Conservation (phyloP, 2,888 invertebrate genomes). For the Litoditis marina region DNA sequence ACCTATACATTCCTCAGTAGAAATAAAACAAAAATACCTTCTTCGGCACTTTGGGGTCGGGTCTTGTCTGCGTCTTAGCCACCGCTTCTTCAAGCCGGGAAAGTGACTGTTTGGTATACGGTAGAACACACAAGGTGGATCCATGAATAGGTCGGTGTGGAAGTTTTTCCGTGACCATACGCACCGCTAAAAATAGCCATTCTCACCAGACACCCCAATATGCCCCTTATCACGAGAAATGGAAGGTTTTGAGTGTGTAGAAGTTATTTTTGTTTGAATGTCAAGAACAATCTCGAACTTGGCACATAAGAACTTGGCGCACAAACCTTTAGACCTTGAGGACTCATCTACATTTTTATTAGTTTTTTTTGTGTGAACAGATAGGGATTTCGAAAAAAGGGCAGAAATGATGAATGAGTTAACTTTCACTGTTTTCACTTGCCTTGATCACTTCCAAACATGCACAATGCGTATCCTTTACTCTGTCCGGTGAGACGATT, state of each 20-base stretch:
- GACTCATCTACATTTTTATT: no score
- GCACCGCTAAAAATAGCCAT: conserved; percentile 23
- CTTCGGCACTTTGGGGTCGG: conserved; percentile 26
- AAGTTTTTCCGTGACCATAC: conserved; percentile 79
- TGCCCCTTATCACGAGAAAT: no score
- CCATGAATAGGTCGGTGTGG: conserved; percentile 89
- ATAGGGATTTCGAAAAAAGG: no score
- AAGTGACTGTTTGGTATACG: conserved; percentile 85
- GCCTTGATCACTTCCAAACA: conserved; percentile 66
- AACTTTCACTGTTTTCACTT: conserved; percentile 6
- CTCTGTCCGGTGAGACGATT: conserved; percentile 78
- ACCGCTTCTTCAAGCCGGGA: conserved; percentile 54
- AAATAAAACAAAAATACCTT: conserved; percentile 19
- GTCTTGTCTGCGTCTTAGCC: conserved; percentile 34
- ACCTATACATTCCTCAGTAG: not conserved
- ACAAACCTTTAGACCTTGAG: no score
- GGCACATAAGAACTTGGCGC: no score
- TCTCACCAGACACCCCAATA: no score
- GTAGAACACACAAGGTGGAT: conserved; percentile 87
- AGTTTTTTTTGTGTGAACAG: no score
- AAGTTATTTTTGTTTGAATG: no score
- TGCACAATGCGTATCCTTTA: conserved; percentile 81
- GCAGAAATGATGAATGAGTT: no score
- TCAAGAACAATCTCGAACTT: no score
- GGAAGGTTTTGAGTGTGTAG: no score